These are phyloP conservation scores for Larimichthys crocea DNA, from an alignment of 2,113 vertebrate species.

Conservation along the genomic window DNA sequence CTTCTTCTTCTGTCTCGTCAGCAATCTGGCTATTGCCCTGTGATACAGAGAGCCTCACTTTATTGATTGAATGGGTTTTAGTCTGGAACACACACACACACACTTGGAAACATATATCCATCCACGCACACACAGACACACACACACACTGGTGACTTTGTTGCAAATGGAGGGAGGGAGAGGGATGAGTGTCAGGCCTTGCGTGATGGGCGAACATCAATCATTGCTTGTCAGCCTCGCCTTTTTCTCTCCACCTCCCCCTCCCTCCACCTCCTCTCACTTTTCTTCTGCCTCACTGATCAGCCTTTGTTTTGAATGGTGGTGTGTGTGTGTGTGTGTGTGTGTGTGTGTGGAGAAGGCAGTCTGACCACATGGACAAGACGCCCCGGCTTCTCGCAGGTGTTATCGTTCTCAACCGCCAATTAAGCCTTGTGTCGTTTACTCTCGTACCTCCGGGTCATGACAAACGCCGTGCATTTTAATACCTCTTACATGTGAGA, in stretches of 20 bases:
- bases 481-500: slow-evolving; percentile 70
- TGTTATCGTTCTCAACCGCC: slow-evolving; percentile 91
- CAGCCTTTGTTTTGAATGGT: slow-evolving; percentile 90
- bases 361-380: slow-evolving; percentile 88
- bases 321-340: slow-evolving; percentile 35
- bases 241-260: slow-evolving; percentile 37
- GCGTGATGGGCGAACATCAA: slow-evolving; percentile 92
- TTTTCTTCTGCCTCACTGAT: slow-evolving; percentile 87
- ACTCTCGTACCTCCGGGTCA: slow-evolving; percentile 86
- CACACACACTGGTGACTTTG: slow-evolving; percentile 77
- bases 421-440: slow-evolving; percentile 88
- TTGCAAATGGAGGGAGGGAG: slow-evolving; percentile 72
- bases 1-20: slow-evolving; percentile 93
- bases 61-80: slow-evolving; percentile 81
- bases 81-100: slow-evolving; percentile 69
- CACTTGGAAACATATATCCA: slow-evolving; percentile 52
- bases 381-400: slow-evolving; percentile 87
- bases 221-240: slow-evolving; percentile 89
- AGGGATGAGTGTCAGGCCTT: slow-evolving; percentile 88
- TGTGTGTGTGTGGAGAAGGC: slow-evolving; percentile 79
- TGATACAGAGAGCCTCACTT: slow-evolving; percentile 68
- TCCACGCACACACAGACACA: slow-evolving; percentile 55
- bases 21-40: slow-evolving; percentile 86
- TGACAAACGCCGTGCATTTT: slow-evolving; percentile 83
- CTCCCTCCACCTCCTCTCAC: slow-evolving; percentile 40